phyloP scores from a whole-genome alignment of 2,888 invertebrate genomes.

The Melipona beecheii region DNA sequence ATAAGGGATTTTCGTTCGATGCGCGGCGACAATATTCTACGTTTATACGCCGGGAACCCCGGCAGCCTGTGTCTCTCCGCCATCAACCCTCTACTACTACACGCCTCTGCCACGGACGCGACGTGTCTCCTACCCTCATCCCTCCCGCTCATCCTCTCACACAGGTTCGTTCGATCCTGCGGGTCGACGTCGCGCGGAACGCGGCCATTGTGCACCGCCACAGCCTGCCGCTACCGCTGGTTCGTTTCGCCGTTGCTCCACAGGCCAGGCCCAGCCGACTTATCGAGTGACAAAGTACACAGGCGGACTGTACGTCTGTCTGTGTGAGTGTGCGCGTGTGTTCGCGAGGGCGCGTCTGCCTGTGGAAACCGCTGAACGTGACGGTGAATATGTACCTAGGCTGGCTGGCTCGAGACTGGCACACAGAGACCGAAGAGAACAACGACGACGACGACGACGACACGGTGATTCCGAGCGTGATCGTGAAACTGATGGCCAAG shows the following conservation, averaged over 20 bases:
- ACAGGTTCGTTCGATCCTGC: conserved; percentile 51
- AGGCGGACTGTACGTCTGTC: neutral
- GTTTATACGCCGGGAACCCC: conserved; percentile 62
- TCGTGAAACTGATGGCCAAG: conserved; percentile 39
- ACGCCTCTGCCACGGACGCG: neutral
- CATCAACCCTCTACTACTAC: neutral
- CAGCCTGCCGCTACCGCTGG: conserved; percentile 46
- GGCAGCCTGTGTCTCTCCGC: conserved; percentile 2
- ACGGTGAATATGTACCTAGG: conserved; percentile 1
- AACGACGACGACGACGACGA: neutral
- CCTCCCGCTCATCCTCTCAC: neutral
- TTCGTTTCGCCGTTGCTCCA: conserved; percentile 63
- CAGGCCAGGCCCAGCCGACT: conserved; percentile 62
- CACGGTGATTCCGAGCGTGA: conserved; percentile 38
- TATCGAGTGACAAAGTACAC: conserved; percentile 62
- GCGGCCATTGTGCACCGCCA: conserved; percentile 67
- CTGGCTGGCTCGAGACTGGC: neutral
- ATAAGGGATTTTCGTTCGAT: conserved; percentile 76
- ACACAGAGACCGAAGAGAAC: neutral
- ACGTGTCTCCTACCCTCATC: conserved; percentile 10
- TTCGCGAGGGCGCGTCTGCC: conserved; percentile 21
- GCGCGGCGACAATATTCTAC: conserved; percentile 77
- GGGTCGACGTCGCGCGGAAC: conserved; percentile 53
- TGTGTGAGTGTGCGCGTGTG: no score
- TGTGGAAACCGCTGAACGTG: conserved; percentile 37